Evolutionary conservation across 2,113 vertebrate genomes (phyloP), one percentile per base, ranked within the genome.

Genomic region (Gopherus flavomarginatus): DNA sequence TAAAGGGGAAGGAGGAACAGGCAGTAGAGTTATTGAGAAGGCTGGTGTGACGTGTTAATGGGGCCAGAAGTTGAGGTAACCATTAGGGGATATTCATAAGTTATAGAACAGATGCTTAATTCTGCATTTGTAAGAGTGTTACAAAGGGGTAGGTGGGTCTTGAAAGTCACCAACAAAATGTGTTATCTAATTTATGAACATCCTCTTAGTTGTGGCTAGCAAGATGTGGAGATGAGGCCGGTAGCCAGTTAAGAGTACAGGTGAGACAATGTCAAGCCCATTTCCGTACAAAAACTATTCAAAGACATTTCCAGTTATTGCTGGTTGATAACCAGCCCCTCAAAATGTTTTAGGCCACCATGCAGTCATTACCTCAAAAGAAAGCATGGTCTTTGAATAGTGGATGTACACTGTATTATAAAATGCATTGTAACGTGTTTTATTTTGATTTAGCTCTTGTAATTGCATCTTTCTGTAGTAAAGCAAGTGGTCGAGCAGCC

Each of bases 271-370:
- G 65, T 72, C n/a, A 72, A 62, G 38, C 42, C 38, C n/a, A 42
- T 42, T 47, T 83, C 6, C 2, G 86, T 0, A 0, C n/a, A 27
- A 42, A 44, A 47, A 26, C 75, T 47, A 78, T 22, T 14, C 42
- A 27, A 47, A 78, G 75, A 78, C 8, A 22, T 13, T 26, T 44
- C 42, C 24, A 6, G 38, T 27, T 44, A 47, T 12, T 4, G 42
- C 26, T 78, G 75, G 26, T 42, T 26, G 42, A 6, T 78, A 78
- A 78, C 12, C 22, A 27, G 75, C 21, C 22, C 24, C 42, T 78
- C 75, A 78, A 78, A 21, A 77, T 44, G 22, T 27, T 78, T 47
- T 47, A 78, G 75, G 24, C 24, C 22, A 44, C 19, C 38, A 44
- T 44, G 75, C 38, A 1, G 27, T 17, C 14, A 8, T 8, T 69